Base-by-base conservation (phyloP, 1,140 invertebrate genomes). In the Adoxophyes honmai region DNA sequence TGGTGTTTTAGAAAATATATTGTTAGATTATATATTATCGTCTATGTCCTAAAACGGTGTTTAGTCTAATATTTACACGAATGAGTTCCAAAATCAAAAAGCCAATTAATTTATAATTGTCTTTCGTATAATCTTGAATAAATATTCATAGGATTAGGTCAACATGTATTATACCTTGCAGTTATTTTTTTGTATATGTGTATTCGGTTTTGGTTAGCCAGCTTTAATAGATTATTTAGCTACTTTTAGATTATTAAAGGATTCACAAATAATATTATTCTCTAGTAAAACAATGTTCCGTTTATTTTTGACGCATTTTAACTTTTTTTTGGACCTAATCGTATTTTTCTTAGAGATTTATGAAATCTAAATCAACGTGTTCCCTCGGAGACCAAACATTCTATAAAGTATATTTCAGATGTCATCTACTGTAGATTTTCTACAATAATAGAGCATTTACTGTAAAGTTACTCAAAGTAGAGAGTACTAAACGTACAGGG, bases 1-100 rank as follows among this genome's bases (percentile, higher is more conserved):
- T 73, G 70, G 69, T 72, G 68, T 76, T 75, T 65, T 64, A 53
- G 38, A 52, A 55, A 44, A 15, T 44, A 37, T 58, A 52, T 44
- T 35, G 28, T 53, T 34, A 53, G 34, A 53, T 53, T 33, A 48
- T 48, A 48, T 48, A 48, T 48, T n/a, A 28, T 28, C 18, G 39
- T 15, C 34, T 53, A 53, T 53, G 33, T 28, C 18, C n/a, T 48
- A 18, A 48, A 48, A 33, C 42, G 21, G 21, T 53, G 15, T 53
- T 53, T 53, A 53, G 34, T 53, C 28, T 33, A 34, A 34, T 53
- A 53, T 53, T 53, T 35, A 53, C 34, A 53, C 8, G 48, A 15
- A 52, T 33, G 11, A 52, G 21, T 33, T 52, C 21, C 33, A 28
- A 36, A 0, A 53, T 15, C 33, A 9, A 15, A 15, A 44, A 11